phyloP scores from a whole-genome alignment of 2,797 vertebrate species.

The Crocidura indochinensis region DNA sequence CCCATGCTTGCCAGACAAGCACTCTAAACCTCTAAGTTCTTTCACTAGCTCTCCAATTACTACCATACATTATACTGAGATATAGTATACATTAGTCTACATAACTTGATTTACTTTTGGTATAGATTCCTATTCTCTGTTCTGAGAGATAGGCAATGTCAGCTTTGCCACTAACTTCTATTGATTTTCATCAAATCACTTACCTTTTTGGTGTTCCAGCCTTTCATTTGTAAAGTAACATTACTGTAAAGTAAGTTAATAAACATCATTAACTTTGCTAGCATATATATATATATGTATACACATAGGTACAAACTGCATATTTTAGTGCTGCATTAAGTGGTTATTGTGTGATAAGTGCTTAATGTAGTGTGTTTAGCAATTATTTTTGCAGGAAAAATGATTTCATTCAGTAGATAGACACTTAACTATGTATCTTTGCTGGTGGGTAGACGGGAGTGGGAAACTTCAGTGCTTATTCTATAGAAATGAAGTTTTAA shows the following conservation, averaged over 20 bases:
- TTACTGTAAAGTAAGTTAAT: too few relatives aligned
- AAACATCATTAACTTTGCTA: too few relatives aligned
- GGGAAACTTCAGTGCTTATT: neutral
- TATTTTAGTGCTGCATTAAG: neutral
- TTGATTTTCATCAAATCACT: neutral
- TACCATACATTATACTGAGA: neutral
- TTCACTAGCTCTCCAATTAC: too few relatives aligned
- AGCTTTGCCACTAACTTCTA: neutral
- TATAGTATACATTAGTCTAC: neutral
- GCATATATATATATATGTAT: too few relatives aligned
- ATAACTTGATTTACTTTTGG: neutral
- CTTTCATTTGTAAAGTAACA: neutral
- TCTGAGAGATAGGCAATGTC: neutral
- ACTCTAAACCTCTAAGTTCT: too few relatives aligned
- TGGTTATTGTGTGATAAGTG: neutral
- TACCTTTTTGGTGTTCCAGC: neutral
- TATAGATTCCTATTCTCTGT: neutral
- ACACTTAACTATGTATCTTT: neutral
- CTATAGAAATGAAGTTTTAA: neutral
- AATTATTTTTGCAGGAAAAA: neutral
- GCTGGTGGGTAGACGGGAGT: neutral
- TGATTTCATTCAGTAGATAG: neutral
- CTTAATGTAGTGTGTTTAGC: neutral
- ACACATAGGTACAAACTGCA: neutral
- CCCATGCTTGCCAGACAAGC: too few relatives aligned